phyloP scores from a whole-genome alignment of 2,888 invertebrate genomes.

The Glyphotaelius pellucidus region DNA sequence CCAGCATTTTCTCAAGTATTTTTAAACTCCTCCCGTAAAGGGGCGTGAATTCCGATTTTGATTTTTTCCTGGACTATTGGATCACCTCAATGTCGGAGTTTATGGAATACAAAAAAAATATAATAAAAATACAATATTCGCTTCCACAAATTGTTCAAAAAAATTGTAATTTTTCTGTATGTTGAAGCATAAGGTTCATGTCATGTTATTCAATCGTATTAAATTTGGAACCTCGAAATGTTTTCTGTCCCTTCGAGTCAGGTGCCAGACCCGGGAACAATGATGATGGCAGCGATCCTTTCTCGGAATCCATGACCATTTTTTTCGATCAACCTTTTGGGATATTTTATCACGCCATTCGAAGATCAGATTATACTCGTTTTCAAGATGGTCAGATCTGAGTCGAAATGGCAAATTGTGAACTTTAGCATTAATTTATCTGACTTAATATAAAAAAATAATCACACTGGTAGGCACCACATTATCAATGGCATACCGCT shows the following conservation, averaged over 20 bases:
- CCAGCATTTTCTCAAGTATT: too few relatives aligned
- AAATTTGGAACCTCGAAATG: background rate
- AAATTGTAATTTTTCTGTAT: background rate
- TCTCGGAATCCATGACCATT: slow-evolving; percentile 42
- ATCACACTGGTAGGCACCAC: background rate
- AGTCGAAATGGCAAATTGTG: background rate
- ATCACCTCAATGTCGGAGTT: too few relatives aligned
- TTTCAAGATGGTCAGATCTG: background rate
- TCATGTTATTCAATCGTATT: background rate
- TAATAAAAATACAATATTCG: too few relatives aligned
- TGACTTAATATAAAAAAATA: background rate
- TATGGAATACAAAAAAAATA: too few relatives aligned
- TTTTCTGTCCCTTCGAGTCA: slow-evolving; percentile 3
- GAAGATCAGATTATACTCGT: background rate
- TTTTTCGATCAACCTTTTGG: slow-evolving; percentile 15
- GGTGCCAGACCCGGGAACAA: slow-evolving; percentile 22
- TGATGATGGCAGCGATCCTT: background rate
- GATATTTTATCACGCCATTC: slow-evolving; percentile 17
- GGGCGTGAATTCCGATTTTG: too few relatives aligned
- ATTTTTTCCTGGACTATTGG: too few relatives aligned
- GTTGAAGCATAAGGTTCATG: background rate
- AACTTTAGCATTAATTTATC: background rate
- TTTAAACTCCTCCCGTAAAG: too few relatives aligned
- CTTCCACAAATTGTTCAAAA: too few relatives aligned
- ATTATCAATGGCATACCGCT: background rate